These are phyloP conservation scores for Chondrosia reniformis DNA, from an alignment of 37 sponge, comb jelly and placozoan genomes.

Conservation along the genomic window DNA sequence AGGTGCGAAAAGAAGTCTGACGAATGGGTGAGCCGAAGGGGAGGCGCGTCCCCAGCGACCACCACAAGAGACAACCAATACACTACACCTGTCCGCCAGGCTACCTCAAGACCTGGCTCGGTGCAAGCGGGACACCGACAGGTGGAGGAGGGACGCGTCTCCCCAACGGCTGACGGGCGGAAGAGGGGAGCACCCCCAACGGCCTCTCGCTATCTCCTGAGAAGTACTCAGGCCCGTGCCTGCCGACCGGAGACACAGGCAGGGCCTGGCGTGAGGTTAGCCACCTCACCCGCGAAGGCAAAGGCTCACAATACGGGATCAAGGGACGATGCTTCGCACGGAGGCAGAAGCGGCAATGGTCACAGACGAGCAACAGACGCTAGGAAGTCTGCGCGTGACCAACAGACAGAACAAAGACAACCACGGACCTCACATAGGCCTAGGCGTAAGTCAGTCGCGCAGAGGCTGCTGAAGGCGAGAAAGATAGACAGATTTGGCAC, in stretches of 20 bases:
- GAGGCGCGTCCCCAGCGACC: too few relatives aligned
- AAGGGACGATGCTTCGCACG: background rate
- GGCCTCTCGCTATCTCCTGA: constrained; percentile 5
- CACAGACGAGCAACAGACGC: background rate
- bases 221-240: too few relatives aligned
- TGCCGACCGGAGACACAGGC: background rate
- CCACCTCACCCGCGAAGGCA: constrained; percentile 20
- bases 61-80: background rate
- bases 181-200: constrained; percentile 10
- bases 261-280: constrained; percentile 17
- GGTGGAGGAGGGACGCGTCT: constrained; percentile 26
- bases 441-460: background rate
- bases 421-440: too few relatives aligned
- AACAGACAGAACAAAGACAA: constrained; percentile 3
- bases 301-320: constrained; percentile 12
- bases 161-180: constrained; percentile 21
- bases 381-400: background rate
- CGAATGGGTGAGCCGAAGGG: constrained; percentile 28
- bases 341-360: background rate
- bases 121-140: background rate
- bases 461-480: background rate
- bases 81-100: constrained; percentile 15
- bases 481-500: constrained; percentile 5
- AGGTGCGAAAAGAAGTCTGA: too few relatives aligned
- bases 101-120: constrained; percentile 16